Conservation (phyloP, 2,888 invertebrate species). For the Euspilapteryx auroguttella region DNA sequence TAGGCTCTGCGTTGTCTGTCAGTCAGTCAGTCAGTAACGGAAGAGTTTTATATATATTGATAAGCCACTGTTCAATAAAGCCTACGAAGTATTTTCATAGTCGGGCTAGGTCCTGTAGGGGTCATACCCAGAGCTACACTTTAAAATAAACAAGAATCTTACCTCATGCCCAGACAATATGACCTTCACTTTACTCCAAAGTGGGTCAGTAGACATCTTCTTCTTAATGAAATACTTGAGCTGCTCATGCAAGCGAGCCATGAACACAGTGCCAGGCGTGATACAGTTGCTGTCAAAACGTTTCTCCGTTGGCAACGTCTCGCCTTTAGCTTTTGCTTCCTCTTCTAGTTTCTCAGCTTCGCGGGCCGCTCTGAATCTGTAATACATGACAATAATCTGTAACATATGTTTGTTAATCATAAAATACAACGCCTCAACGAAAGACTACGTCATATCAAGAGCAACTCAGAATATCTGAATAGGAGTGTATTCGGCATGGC, state of each 20-base stretch:
- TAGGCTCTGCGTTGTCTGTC: too few species aligned
- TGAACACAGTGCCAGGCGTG: slow-evolving; percentile 94
- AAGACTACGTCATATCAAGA: too few species aligned
- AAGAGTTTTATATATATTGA: too few species aligned
- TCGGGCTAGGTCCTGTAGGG: too few species aligned
- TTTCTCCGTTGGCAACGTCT: slow-evolving; percentile 74
- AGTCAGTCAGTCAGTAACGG: too few species aligned
- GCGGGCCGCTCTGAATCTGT: slow-evolving; percentile 83
- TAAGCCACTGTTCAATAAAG: too few species aligned
- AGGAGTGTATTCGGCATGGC: too few species aligned
- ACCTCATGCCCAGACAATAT: slow-evolving; percentile 94
- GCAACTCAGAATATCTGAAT: too few species aligned
- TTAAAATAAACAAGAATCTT: slow-evolving; percentile 11
- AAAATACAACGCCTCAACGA: too few species aligned
- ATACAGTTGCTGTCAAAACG: slow-evolving; percentile 98
- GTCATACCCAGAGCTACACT: too few species aligned
- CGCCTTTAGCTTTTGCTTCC: slow-evolving; percentile 73
- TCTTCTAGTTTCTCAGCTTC: slow-evolving; percentile 79
- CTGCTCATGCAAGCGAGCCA: slow-evolving; percentile 85
- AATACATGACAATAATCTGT: slow-evolving; percentile 9
- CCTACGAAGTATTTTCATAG: too few species aligned
- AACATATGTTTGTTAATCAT: too few species aligned
- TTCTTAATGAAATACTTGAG: slow-evolving; percentile 83
- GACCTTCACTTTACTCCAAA: slow-evolving; percentile 86
- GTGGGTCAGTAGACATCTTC: slow-evolving; percentile 81